These are phyloP conservation scores for Anolis carolinensis DNA, from an alignment of 2,113 vertebrate genomes.

Conservation along the genomic window DNA sequence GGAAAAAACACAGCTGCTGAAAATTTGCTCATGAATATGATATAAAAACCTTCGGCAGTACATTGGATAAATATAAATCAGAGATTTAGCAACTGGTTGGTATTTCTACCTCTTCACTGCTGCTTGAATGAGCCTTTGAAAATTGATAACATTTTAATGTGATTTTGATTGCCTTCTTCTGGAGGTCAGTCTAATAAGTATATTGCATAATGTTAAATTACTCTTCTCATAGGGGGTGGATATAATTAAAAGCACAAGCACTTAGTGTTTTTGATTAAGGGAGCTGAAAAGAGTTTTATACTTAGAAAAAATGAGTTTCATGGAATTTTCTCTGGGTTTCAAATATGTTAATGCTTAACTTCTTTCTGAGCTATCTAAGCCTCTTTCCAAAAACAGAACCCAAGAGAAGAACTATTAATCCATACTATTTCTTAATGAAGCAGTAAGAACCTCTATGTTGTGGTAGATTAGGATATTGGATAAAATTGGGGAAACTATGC, in stretches of 20 bases:
- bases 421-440: not conserved
- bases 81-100: constrained; percentile 52
- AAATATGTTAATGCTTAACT: constrained; percentile 37
- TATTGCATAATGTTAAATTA: constrained; percentile 49
- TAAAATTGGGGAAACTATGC: not conserved
- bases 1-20: constrained; percentile 41
- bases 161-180: constrained; percentile 53
- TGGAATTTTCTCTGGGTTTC: constrained; percentile 16
- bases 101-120: constrained; percentile 41
- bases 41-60: constrained; percentile 45
- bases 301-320: constrained; percentile 50
- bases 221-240: constrained; percentile 53
- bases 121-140: constrained; percentile 49
- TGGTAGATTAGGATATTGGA: not conserved
- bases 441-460: not conserved
- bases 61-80: constrained; percentile 50
- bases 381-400: not conserved
- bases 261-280: constrained; percentile 44
- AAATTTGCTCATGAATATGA: constrained; percentile 44
- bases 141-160: constrained; percentile 50
- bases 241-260: constrained; percentile 51
- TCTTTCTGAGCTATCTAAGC: constrained; percentile 14
- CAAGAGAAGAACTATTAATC: not conserved
- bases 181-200: constrained; percentile 57
- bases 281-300: constrained; percentile 39